Percentiles rank a stretch among this genome's conserved stretches.
Conservation (phyloP, 2,113 vertebrate species). For the Beaufortia kweichowensis region DNA sequence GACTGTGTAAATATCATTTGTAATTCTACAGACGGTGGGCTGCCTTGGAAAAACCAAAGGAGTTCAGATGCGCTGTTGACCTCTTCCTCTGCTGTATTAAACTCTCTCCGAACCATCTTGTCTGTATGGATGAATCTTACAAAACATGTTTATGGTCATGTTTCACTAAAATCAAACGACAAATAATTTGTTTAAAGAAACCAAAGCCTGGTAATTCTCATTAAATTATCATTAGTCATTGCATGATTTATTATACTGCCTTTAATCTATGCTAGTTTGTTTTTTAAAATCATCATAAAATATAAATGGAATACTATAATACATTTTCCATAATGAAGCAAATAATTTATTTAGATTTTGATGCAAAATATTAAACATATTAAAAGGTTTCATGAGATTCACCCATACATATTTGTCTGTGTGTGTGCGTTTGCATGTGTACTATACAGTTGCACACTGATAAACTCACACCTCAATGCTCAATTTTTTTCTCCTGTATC, state of each 20-base stretch:
- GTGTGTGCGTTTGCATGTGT: background rate
- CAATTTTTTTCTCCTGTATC: background rate
- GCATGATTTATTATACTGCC: too few species aligned
- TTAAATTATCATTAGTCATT: too few species aligned
- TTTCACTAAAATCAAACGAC: too few species aligned
- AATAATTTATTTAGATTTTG: too few species aligned
- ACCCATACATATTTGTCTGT: background rate
- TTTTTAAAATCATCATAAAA: too few species aligned
- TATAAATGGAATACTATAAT: too few species aligned
- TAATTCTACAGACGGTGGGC: conserved; percentile 28
- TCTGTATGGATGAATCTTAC: background rate
- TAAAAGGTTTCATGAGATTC: background rate
- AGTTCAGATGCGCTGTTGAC: background rate
- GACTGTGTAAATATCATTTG: conserved; percentile 66
- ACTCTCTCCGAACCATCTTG: background rate
- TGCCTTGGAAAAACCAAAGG: background rate
- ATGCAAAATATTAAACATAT: too few species aligned
- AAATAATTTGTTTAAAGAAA: too few species aligned
- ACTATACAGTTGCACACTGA: background rate
- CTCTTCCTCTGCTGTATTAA: background rate
- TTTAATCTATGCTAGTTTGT: too few species aligned
- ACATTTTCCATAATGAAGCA: too few species aligned
- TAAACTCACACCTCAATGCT: background rate
- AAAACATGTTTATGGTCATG: too few species aligned
- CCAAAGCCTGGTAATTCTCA: too few species aligned